phyloP scores from a whole-genome alignment of 2,888 invertebrate species.

The Mesorhabditis spiculigera region DNA sequence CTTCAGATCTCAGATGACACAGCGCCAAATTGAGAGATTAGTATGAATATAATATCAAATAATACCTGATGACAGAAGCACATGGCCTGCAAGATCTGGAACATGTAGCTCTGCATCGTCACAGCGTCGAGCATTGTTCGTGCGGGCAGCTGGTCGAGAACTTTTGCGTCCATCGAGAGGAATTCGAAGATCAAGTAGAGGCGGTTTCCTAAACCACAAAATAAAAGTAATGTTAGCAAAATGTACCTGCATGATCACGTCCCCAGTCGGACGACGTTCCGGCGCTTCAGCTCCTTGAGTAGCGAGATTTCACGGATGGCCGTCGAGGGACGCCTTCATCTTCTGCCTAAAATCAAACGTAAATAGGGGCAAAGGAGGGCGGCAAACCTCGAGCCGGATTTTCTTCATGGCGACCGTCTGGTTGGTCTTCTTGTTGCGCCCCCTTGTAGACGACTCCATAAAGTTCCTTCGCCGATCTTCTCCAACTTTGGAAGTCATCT shows the following conservation, averaged over 20 bases:
- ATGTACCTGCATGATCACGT: constrained; percentile 75
- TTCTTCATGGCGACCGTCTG: constrained; percentile 91
- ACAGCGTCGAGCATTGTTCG: constrained; percentile 76
- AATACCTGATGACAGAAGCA: constrained; percentile 77
- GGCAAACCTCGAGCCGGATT: constrained; percentile 76
- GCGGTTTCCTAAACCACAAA: constrained; percentile 66
- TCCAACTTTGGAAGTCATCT: constrained; percentile 84
- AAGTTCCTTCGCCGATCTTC: constrained; percentile 88
- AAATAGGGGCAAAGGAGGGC: not conserved
- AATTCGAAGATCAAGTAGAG: constrained; percentile 91
- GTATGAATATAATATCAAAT: not conserved
- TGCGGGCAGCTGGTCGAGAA: constrained; percentile 75
- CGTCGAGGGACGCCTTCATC: constrained; percentile 85
- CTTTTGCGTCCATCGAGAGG: constrained; percentile 84
- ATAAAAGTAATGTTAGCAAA: not conserved
- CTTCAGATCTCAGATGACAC: constrained; percentile 55
- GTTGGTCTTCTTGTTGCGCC: constrained; percentile 77
- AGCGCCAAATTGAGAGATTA: constrained; percentile 22
- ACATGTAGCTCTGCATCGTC: constrained; percentile 69
- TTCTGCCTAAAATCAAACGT: constrained; percentile 8
- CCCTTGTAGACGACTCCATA: constrained; percentile 98
- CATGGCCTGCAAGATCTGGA: constrained; percentile 75
- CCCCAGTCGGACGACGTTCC: constrained; percentile 80
- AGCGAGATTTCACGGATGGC: constrained; percentile 92
- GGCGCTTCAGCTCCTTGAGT: constrained; percentile 82